Evolutionary conservation across 2,888 invertebrate genomes (phyloP), one percentile per base, ranked within the genome.

Genomic region (Melieria crassipennis): DNA sequence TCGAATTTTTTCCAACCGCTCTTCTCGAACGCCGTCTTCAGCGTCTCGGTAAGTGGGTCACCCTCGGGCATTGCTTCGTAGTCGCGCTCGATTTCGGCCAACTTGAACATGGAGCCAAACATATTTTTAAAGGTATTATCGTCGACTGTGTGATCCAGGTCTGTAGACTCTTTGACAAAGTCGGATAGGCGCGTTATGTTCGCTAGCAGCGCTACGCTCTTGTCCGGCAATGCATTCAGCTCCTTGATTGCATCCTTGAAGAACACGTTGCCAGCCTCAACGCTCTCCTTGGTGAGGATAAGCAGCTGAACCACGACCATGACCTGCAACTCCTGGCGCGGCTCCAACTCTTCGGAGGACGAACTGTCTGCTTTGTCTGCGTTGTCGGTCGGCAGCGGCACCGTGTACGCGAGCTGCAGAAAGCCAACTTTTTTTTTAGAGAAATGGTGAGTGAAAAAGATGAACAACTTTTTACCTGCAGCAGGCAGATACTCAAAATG

Each of bases 131-230:
- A 30, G 30, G 30, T 30, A 30, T 30, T 30, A 30, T 30, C 30
- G 3, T 30, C 30, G 30, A 30, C 30, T 30, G 30, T 30, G 30
- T 3, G 30, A 30, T 30, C 30, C 30, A 30, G 30, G 30, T 30
- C 30, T 30, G 30, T 30, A 30, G 30, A 30, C 30, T 30, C 30
- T 2, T 67, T 67, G 0, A 67, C 13, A 43, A 42, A 67, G 7
- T 67, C 67, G 6, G 67, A 16, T 13, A 67, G 58, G 7, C 67
- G 67, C n/a, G 60, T 47, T 9, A 67, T 67, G 45, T 67, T 67
- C 43, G 58, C 67, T 7, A 50, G 58, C 4, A 67, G 46, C 9
- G 46, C 58, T 5, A 10, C 16, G 52, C 60, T 58, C 60, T 67
- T 67, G 47, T 67, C 67, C 2, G 67, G 60, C 3, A 67, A 43